Evolutionary conservation across 2,888 invertebrate species (phyloP), one percentile per base, ranked within the genome.

Genomic region (Branchinecta sandiegonensis): DNA sequence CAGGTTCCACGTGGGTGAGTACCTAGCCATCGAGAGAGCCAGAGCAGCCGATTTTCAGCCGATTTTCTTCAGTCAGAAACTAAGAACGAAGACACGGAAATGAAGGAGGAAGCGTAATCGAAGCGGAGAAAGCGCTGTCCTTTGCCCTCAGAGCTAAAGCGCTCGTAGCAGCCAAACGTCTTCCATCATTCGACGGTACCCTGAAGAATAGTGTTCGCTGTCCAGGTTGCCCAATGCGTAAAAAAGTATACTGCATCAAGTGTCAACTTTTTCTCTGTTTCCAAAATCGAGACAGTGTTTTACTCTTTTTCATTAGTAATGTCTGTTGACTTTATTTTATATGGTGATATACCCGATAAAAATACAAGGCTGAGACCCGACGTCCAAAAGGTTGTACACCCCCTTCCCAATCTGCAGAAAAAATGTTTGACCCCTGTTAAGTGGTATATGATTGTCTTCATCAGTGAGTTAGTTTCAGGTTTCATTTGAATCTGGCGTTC

Each of bases 261-360:
- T 56, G 63, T 11, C 63, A 56, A 56, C 63, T 56, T 56, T 56
- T 56, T 56, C 56, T 56, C 23, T 56, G 63, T 23, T 56, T 56
- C 23, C 63, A 56, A 11, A 56, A 10, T 10, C 63, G 9, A 11
- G 63, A 56, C 56, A 56, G 63, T 56, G 12, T 56, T 56, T 56
- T 56, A 8, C 63, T 56, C 63, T 56, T 56, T 56, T 56, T 56
- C 56, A 56, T 9, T 11, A 23, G 23, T 11, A 56, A 56, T 10
- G n/a, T 8, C 8, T 11, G 1, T 10, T 56, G 63, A 37, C 11
- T 10, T 10, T 10, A 17, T 11, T 11, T 56, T 10, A 56, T 10
- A 10, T 11, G 9, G 9, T 2, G 23, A 10, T 10, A 10, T 10
- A 8, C 63, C 11, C 2, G 9, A 56, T 56, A 1, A 56, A 56